These are phyloP conservation scores for Botia almorhae DNA, from an alignment of 2,797 vertebrate genomes.

Conservation along the genomic window DNA sequence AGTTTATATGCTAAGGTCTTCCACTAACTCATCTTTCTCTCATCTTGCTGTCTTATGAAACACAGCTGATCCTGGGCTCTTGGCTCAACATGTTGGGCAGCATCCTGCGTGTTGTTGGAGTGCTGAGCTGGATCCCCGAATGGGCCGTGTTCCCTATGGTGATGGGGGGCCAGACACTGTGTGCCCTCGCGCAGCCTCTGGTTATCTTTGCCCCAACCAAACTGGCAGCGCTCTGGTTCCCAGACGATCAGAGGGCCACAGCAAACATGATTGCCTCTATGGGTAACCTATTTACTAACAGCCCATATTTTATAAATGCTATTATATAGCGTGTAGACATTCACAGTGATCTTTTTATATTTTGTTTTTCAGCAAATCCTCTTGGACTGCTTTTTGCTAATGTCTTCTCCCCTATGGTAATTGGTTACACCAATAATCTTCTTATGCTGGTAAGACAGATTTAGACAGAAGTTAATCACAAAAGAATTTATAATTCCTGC, in stretches of 20 bases:
- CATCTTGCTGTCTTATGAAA: neutral
- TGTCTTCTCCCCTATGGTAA: constrained; percentile 84
- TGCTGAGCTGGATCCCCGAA: neutral
- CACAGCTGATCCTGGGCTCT: constrained; percentile 85
- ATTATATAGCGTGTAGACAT: neutral
- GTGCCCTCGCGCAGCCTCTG: constrained; percentile 89
- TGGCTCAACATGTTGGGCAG: constrained; percentile 91
- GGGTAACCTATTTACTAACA: constrained; percentile 81
- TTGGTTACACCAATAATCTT: constrained; percentile 69
- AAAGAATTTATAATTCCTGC: neutral
- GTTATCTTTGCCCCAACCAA: constrained; percentile 93
- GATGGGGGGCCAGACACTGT: constrained; percentile 86
- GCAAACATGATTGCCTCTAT: constrained; percentile 94
- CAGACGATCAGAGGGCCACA: constrained; percentile 88
- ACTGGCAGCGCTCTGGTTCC: constrained; percentile 93
- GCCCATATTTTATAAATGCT: neutral
- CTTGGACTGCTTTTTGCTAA: constrained; percentile 89
- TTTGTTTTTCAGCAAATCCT: constrained; percentile 85
- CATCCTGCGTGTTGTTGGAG: constrained; percentile 74
- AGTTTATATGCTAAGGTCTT: neutral
- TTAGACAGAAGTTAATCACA: constrained; percentile 6
- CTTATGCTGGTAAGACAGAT: constrained; percentile 81
- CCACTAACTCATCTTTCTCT: neutral
- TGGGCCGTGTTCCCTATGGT: constrained; percentile 68
- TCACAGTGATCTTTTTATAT: constrained; percentile 8